Evolutionary conservation across 30 jellyfish, hydroid and myxozoan genomes (phyloP).

Genomic region (Catostylus mosaicus): DNA sequence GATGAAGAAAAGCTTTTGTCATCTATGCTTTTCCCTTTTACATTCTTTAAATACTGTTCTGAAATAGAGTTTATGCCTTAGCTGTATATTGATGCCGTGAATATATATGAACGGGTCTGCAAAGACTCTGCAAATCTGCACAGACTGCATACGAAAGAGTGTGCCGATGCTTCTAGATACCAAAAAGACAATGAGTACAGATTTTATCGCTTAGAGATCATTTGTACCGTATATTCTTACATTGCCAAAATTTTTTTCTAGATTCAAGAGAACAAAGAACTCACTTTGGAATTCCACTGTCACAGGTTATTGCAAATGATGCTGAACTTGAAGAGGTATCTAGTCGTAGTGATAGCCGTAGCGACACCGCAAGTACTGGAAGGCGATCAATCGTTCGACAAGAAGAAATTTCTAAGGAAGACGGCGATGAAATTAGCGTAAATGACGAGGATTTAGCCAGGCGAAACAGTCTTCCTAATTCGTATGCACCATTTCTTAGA

Average conservation of each 20-base stretch:
- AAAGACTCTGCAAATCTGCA: too few species aligned
- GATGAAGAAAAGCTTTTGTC: too few species aligned
- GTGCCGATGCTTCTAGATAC: too few species aligned
- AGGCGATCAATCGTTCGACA: constrained; percentile 45
- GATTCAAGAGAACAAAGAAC: constrained; percentile 51
- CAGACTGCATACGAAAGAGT: too few species aligned
- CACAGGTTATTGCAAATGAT: constrained; percentile 95
- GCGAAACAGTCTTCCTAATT: constrained; percentile 47
- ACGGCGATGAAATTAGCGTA: constrained; percentile 12
- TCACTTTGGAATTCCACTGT: constrained; percentile 75
- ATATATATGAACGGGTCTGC: too few species aligned
- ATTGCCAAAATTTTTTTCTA: background rate
- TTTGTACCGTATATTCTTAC: background rate
- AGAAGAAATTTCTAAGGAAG: constrained; percentile 51
- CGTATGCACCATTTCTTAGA: constrained; percentile 40
- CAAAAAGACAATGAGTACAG: too few species aligned
- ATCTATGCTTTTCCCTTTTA: too few species aligned
- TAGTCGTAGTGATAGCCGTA: constrained; percentile 43
- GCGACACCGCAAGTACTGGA: constrained; percentile 46
- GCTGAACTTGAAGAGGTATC: constrained; percentile 66
- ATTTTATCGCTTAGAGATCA: too few species aligned
- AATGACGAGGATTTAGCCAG: constrained; percentile 19
- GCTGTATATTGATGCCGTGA: too few species aligned
- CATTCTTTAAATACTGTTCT: too few species aligned
- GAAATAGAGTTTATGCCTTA: too few species aligned